phyloP scores from a whole-genome alignment of 2,888 invertebrate genomes.

The Rhyacophila evoluta region DNA sequence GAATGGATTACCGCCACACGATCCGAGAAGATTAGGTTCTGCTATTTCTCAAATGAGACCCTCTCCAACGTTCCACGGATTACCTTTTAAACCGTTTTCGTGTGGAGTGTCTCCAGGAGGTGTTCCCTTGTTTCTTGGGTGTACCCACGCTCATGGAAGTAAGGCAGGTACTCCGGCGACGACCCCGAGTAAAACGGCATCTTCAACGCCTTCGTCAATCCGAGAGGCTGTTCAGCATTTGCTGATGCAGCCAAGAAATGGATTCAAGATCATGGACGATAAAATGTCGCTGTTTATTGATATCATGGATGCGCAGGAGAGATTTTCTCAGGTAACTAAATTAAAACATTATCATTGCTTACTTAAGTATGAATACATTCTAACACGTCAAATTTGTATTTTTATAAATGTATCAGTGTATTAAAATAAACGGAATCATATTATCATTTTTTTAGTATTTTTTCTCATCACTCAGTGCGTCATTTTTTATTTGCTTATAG shows the following conservation, averaged over 20 bases:
- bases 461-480: no score
- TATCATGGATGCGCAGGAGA: conserved; percentile 84
- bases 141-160: conserved; percentile 64
- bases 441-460: no score
- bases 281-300: conserved; percentile 84
- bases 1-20: conserved; percentile 60
- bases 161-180: conserved; percentile 55
- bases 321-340: conserved; percentile 83
- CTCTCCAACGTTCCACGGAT: conserved; percentile 74
- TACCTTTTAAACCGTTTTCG: conserved; percentile 65
- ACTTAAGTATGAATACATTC: no score
- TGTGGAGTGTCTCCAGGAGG: conserved; percentile 64
- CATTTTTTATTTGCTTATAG: no score
- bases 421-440: no score
- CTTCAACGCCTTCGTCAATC: conserved; percentile 73
- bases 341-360: background rate
- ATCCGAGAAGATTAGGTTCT: conserved; percentile 63
- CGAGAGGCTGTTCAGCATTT: conserved; percentile 78
- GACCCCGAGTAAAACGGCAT: conserved; percentile 53
- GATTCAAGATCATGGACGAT: conserved; percentile 82
- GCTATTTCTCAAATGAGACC: conserved; percentile 66
- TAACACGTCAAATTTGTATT: no score
- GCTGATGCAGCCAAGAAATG: conserved; percentile 77
- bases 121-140: conserved; percentile 64
- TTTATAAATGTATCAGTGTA: no score